These are phyloP conservation scores for Automeris io DNA, from an alignment of 2,888 invertebrate species.

Conservation along the genomic window DNA sequence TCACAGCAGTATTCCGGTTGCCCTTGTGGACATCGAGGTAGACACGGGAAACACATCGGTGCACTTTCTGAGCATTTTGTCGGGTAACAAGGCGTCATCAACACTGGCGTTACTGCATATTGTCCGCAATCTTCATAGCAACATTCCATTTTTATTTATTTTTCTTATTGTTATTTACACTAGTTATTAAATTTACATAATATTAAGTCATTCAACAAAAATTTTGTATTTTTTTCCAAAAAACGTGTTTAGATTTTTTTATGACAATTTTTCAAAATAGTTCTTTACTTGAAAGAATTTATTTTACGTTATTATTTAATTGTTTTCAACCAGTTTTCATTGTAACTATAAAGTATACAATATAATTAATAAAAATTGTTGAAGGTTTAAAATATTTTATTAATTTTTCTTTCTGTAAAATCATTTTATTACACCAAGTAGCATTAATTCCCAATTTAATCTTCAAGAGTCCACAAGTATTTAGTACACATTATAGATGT, in stretches of 20 bases:
- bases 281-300: background rate
- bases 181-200: slow-evolving; percentile 11
- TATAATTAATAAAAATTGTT: too few species aligned
- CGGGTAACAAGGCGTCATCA: slow-evolving; percentile 29
- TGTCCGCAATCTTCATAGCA: slow-evolving; percentile 42
- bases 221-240: slow-evolving; percentile 25
- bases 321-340: background rate
- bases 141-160: slow-evolving; percentile 42
- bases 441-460: too few species aligned
- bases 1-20: slow-evolving; percentile 36
- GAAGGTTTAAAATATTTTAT: too few species aligned
- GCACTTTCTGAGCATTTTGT: slow-evolving; percentile 33
- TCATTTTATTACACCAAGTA: too few species aligned
- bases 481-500: too few species aligned
- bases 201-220: slow-evolving; percentile 23
- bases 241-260: slow-evolving; percentile 8
- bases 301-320: background rate
- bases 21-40: slow-evolving; percentile 41
- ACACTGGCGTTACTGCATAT: slow-evolving; percentile 43
- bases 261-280: slow-evolving; percentile 7
- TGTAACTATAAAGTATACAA: too few species aligned
- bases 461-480: too few species aligned
- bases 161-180: slow-evolving; percentile 18
- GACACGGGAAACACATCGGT: slow-evolving; percentile 34
- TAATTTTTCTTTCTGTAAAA: too few species aligned